Evolutionary conservation across 2,888 invertebrate species (phyloP), one percentile per base, ranked within the genome.

Genomic region (Drosophila falleni): DNA sequence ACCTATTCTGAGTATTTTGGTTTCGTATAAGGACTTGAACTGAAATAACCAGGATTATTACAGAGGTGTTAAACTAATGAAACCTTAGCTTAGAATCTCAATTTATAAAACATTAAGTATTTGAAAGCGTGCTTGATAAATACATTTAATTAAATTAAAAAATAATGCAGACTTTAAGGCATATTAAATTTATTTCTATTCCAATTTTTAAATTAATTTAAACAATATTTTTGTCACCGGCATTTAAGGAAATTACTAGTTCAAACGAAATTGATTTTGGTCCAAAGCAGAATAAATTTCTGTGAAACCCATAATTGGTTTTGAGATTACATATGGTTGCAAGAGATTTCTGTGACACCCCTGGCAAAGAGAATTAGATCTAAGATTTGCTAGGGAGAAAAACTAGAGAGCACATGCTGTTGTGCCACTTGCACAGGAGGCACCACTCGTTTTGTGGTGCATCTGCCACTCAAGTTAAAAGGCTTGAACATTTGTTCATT

Each of bases 401-500:
- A 15, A 9, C 23, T 16, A 11, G 3, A 41, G 37, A 55, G 54
- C 42, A 19, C 10, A 15, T 13, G 26, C 26, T 46, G 26, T 46
- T 46, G 46, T n/a, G 33, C 37, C 37, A 16, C 19, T 10, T n/a
- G 35, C 9, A 23, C n/a, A 10, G n/a, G n/a, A 23, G 23, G 11
- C 31, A 29, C 19, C 2, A 31, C 23, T 35, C 16, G 44, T 29
- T 35, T n/a, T 53, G 67, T 41, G 61, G 58, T 59, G 49, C 42
- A 31, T 46, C 37, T 46, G 59, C 47, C 60, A 73, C 61, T 64
- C 47, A 47, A 64, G 31, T 16, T 50, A 64, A 74, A 61, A 46
- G 62, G 60, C 35, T 29, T 60, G 51, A 65, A 53, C 50, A 53
- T 59, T 51, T 68, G 58, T 58, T 47, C 68, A 58, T 58, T 67